Percentiles rank a stretch among this genome's conserved stretches.
Conservation (phyloP, 2,113 vertebrate genomes). For the Marmota flaviventris region DNA sequence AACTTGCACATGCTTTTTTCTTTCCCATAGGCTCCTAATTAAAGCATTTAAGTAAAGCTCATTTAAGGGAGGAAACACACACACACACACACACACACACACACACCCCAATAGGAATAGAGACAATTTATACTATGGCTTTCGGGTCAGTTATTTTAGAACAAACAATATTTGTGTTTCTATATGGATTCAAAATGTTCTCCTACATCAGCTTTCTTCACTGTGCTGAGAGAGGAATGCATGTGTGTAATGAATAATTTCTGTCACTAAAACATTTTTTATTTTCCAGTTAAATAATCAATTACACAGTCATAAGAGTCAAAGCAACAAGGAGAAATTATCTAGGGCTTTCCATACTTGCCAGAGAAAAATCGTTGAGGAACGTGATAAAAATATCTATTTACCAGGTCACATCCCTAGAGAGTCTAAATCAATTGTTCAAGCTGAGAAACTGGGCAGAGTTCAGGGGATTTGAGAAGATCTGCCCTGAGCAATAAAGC, state of each 20-base stretch:
- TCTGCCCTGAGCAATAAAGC: background rate
- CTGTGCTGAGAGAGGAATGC: background rate
- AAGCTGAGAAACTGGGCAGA: background rate
- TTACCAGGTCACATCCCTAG: background rate
- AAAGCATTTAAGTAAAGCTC: background rate
- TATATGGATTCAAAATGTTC: background rate
- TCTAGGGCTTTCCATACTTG: background rate
- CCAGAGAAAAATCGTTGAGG: background rate
- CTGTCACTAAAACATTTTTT: background rate
- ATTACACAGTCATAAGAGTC: background rate
- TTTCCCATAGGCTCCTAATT: background rate
- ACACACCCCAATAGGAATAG: background rate
- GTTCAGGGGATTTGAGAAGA: background rate
- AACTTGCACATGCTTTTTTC: background rate
- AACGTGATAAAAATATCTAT: constrained; percentile 16
- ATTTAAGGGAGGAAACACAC: background rate
- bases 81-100: background rate
- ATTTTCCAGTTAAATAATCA: constrained; percentile 23
- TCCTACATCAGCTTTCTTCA: background rate
- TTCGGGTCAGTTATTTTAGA: background rate
- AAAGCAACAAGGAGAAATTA: constrained; percentile 16
- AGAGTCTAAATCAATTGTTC: background rate
- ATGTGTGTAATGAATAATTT: background rate
- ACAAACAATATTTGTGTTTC: background rate
- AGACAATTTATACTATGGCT: background rate